phyloP scores from a whole-genome alignment of 2,797 vertebrate genomes.

The Varecia variegata region DNA sequence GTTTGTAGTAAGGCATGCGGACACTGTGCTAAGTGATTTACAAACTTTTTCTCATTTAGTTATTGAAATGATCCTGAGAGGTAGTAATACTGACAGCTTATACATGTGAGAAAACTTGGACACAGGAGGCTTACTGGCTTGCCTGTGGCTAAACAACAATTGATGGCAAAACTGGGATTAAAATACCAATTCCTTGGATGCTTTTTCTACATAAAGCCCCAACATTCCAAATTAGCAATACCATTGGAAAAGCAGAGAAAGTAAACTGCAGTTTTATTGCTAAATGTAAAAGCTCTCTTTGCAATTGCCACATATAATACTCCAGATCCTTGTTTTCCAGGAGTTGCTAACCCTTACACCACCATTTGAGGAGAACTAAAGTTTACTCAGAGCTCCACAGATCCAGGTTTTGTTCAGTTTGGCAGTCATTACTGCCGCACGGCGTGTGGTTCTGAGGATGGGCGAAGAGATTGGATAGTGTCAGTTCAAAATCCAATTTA shows the following conservation, averaged over 20 bases:
- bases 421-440: background rate
- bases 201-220: background rate
- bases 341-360: background rate
- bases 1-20: background rate
- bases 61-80: background rate
- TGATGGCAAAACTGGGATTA: background rate
- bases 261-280: conserved; percentile 16
- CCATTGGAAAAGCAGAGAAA: conserved; percentile 47
- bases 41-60: conserved; percentile 31
- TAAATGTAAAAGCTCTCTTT: background rate
- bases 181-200: background rate
- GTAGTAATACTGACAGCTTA: background rate
- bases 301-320: background rate
- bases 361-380: background rate
- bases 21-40: background rate
- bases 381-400: background rate
- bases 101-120: conserved; percentile 44
- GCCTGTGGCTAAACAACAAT: background rate
- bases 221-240: background rate
- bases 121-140: background rate
- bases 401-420: background rate
- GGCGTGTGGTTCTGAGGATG: background rate
- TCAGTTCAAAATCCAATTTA: background rate
- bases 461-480: background rate
- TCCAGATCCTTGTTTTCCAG: background rate